Conservation (phyloP, 2,797 vertebrate genomes). For the Bradypodion ventrale region DNA sequence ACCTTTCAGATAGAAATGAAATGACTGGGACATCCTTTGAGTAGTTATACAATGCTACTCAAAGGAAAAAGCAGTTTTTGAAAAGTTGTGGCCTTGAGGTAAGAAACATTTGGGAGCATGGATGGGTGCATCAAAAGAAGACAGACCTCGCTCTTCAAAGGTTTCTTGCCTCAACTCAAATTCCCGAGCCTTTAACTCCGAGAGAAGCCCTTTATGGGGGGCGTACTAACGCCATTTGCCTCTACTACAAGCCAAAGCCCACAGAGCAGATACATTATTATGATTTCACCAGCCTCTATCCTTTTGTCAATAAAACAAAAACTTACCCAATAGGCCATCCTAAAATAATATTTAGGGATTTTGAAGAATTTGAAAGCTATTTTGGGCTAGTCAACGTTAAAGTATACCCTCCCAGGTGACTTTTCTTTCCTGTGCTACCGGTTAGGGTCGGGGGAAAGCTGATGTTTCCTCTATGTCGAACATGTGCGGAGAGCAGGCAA, state of each 20-base stretch:
- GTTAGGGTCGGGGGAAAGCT: background rate
- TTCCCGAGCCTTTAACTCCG: background rate
- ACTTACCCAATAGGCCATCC: no score
- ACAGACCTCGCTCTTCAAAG: background rate
- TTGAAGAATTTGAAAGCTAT: background rate
- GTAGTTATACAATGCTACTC: background rate
- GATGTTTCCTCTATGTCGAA: background rate
- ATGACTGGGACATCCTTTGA: background rate
- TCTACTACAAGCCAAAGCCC: background rate
- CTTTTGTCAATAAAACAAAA: no score
- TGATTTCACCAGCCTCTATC: no score
- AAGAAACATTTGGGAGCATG: background rate
- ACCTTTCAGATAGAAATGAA: background rate
- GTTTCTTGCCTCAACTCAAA: background rate
- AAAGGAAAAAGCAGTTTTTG: accelerated
- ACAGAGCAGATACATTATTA: background rate
- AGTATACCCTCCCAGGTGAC: background rate
- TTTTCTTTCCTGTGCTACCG: background rate
- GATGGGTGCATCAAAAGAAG: background rate
- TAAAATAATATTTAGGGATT: background rate
- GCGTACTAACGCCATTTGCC: background rate
- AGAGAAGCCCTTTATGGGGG: background rate
- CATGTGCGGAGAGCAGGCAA: no score
- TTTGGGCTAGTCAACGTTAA: slow-evolving; percentile 18
- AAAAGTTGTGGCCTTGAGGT: background rate